Base-by-base conservation (phyloP, 2,797 vertebrate species). In the Silurus aristotelis region DNA sequence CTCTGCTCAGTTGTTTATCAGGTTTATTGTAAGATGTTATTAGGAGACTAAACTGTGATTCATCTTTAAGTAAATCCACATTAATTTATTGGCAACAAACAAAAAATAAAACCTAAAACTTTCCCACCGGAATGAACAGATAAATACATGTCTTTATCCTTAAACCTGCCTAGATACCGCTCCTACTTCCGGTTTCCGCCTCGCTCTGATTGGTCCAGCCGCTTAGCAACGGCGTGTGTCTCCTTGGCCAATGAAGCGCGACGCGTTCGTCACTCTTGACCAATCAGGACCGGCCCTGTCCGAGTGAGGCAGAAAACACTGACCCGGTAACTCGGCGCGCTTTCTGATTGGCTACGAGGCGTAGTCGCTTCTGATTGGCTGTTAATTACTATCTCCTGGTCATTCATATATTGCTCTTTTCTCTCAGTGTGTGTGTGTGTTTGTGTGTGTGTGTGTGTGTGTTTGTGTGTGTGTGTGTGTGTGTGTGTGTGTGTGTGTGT, bases 101-200 rank as follows among this genome's bases (percentile, higher is more conserved):
- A 27, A n/a, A 25, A 67, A 27, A 68, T 7, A 7, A 68, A 58
- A 15, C 27, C 27, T 13, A 1, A 13, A 81, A 68, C 80, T n/a
- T 58, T 95, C 94, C 94, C 94, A 94, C 93, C 94, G 94, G 43
- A 43, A n/a, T 63, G 38, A 43, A 48, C 12, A 61, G 27, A 31
- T 20, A 38, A 52, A 19, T 58, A n/a, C 95, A 95, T 94, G 78
- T 90, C 92, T 91, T 90, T 90, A 93, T 90, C 92, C 92, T 94
- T 91, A 95, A 95, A 93, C 93, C 95, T 96, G 95, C 95, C 95
- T 95, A 90, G 95, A 93, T 95, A 96, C 95, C 92, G 85, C 81
- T 25, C 43, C 68, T 88, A 91, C 84, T 58, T 89, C 92, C 92
- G 90, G 92, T 94, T 95, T 95, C 93, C 91, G 92, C 92, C 89